Evolutionary conservation across 2,113 vertebrate species (phyloP).

Genomic region (Hemicordylus capensis): DNA sequence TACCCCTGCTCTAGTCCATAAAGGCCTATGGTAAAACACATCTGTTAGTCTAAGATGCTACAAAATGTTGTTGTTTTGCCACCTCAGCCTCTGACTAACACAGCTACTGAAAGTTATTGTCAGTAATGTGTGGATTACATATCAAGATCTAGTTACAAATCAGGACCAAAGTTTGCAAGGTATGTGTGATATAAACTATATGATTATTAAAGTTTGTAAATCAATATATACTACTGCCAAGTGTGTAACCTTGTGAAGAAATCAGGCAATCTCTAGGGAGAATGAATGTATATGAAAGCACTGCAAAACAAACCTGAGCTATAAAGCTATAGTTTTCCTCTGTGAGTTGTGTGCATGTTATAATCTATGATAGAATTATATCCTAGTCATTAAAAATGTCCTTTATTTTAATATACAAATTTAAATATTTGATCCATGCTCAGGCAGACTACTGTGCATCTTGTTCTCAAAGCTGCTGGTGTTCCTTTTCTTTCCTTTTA

Average conservation of each 20-base stretch:
- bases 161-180: conserved; percentile 18
- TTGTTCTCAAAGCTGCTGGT: not conserved
- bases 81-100: too few relatives aligned
- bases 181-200: conserved; percentile 2
- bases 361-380: conserved; percentile 26
- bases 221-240: not conserved
- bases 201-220: not conserved
- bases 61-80: too few relatives aligned
- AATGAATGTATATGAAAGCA: not conserved
- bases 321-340: not conserved
- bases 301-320: conserved; percentile 8
- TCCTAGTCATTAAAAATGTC: conserved; percentile 32
- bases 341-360: not conserved
- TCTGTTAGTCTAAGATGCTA: too few relatives aligned
- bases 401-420: conserved; percentile 23
- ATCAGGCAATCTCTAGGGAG: not conserved
- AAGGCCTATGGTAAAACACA: too few relatives aligned
- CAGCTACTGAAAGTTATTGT: too few relatives aligned
- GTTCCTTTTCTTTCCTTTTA: too few relatives aligned
- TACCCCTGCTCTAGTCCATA: too few relatives aligned
- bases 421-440: not conserved
- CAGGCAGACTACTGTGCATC: not conserved
- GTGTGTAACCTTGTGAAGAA: not conserved
- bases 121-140: conserved; percentile 2
- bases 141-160: conserved; percentile 18